Percentiles rank a stretch among this genome's conserved stretches.
Conservation (phyloP, 2,113 vertebrate species). For the Kobus ellipsiprymnus region DNA sequence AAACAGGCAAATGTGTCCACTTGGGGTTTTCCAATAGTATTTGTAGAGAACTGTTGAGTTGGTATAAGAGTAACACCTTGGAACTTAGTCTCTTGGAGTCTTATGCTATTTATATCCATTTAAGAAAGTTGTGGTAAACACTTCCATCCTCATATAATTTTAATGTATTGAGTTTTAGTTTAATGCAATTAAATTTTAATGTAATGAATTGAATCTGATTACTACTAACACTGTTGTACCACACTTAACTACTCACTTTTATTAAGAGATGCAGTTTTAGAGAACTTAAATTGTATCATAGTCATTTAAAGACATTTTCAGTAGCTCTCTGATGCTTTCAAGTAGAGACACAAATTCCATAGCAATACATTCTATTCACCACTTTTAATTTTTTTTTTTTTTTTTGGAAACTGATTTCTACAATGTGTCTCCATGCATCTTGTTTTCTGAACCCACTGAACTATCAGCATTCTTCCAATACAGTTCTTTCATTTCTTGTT, state of each 20-base stretch:
- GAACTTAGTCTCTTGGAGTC: neutral
- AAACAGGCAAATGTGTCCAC: neutral
- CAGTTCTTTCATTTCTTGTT: neutral
- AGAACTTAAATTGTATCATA: neutral
- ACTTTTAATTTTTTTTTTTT: neutral
- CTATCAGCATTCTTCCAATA: neutral
- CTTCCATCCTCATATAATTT: neutral
- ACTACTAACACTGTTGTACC: neutral
- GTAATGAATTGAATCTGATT: neutral
- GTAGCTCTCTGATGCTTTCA: neutral
- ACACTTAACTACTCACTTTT: neutral
- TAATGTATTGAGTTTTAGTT: neutral
- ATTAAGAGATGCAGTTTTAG: neutral
- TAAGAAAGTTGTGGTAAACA: neutral
- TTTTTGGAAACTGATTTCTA: neutral
- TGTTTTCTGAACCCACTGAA: neutral
- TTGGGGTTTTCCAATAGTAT: neutral
- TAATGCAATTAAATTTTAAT: constrained; percentile 9
- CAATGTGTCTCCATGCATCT: neutral
- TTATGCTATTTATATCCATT: neutral
- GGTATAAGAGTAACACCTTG: neutral
- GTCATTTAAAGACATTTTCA: neutral
- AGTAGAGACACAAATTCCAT: neutral
- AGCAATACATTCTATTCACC: neutral
- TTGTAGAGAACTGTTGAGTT: neutral